Percentiles rank a stretch among this genome's conserved stretches.
These are phyloP conservation scores for Phengaris alcon DNA, from an alignment of 2,888 invertebrate species.

Conservation along the genomic window DNA sequence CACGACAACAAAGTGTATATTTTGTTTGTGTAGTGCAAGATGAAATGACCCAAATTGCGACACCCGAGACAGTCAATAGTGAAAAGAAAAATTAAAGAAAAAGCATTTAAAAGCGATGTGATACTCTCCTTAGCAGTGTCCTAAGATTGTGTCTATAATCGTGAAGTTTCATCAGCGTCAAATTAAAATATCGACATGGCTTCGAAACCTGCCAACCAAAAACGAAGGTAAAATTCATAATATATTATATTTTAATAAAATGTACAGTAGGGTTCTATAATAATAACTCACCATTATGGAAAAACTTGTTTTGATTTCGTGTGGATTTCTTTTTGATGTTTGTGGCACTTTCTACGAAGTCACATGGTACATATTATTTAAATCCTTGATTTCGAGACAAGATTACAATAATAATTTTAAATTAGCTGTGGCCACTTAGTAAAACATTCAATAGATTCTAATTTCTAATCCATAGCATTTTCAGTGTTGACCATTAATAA, in stretches of 20 bases:
- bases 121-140: constrained; percentile 79
- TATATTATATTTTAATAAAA: neutral
- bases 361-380: neutral
- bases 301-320: neutral
- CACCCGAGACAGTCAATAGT: constrained; percentile 58
- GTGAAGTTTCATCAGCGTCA: constrained; percentile 66
- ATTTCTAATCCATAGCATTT: neutral
- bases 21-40: constrained; percentile 63
- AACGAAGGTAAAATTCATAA: constrained; percentile 80
- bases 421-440: neutral
- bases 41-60: constrained; percentile 74
- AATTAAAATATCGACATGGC: constrained; percentile 67
- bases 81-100: constrained; percentile 51
- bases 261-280: neutral
- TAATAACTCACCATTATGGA: neutral
- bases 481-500: neutral
- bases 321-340: neutral
- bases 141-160: constrained; percentile 77
- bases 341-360: neutral
- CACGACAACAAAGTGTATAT: constrained; percentile 66
- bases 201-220: constrained; percentile 81
- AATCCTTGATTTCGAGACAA: neutral
- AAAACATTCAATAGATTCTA: neutral
- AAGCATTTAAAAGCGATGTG: constrained; percentile 70
- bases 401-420: neutral